Conservation (phyloP, 1,140 invertebrate genomes). For the Pantala flavescens region DNA sequence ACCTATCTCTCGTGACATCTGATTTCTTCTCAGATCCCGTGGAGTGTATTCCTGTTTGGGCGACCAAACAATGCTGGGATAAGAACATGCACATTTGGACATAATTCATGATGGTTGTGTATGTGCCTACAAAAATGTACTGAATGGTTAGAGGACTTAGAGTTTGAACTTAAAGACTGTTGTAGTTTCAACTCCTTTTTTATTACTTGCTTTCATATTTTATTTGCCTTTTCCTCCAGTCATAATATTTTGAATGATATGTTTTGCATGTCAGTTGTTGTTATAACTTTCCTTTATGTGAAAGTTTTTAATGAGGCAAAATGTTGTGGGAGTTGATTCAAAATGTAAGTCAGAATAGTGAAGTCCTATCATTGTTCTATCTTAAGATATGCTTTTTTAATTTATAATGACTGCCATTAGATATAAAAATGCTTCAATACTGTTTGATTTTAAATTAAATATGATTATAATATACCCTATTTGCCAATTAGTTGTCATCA, state of each 20-base stretch:
- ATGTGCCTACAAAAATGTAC: constrained; percentile 1
- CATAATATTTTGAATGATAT: background rate
- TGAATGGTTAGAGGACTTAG: constrained; percentile 9
- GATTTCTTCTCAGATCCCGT: constrained; percentile 8
- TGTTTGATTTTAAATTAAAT: too few species aligned
- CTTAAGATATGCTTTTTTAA: too few species aligned
- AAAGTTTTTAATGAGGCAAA: too few species aligned
- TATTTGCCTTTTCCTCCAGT: background rate
- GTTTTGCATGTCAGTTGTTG: background rate
- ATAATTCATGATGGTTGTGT: constrained; percentile 3
- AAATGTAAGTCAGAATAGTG: too few species aligned
- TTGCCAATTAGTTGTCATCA: too few species aligned
- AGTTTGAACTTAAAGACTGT: background rate
- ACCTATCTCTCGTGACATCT: constrained; percentile 11
- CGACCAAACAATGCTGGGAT: constrained; percentile 8
- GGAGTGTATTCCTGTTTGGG: constrained; percentile 4
- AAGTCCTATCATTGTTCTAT: too few species aligned
- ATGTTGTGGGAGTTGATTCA: too few species aligned
- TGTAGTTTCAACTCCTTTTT: background rate
- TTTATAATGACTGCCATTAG: too few species aligned
- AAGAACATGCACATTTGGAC: constrained; percentile 9
- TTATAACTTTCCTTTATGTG: too few species aligned
- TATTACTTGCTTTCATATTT: background rate
- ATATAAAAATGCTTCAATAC: too few species aligned
- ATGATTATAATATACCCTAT: too few species aligned